Conservation (phyloP, 2,888 invertebrate species). For the Tetramorium bicarinatum region DNA sequence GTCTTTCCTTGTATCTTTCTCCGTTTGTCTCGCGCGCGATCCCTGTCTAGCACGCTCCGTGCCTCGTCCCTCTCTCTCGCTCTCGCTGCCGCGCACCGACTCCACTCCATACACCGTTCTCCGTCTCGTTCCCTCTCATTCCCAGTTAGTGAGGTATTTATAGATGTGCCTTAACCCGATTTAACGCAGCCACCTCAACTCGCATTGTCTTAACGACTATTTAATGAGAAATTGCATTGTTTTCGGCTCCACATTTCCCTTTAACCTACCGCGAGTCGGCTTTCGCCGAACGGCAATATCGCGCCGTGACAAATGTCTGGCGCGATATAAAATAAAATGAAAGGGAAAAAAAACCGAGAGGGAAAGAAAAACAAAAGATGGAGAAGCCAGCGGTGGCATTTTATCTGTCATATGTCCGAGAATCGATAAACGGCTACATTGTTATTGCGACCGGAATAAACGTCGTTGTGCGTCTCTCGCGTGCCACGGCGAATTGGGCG, state of each 20-base stretch:
- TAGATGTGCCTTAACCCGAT: conserved; percentile 86
- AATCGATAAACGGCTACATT: conserved; percentile 74
- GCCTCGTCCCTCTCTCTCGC: conserved; percentile 58
- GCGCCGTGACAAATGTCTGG: conserved; percentile 27
- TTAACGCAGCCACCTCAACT: conserved; percentile 82
- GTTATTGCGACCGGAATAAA: conserved; percentile 69
- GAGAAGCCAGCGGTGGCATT: conserved; percentile 39
- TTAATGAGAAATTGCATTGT: conserved; percentile 73
- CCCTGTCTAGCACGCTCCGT: conserved; percentile 36
- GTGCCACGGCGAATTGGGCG: conserved; percentile 1
- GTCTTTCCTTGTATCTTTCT: conserved; percentile 63
- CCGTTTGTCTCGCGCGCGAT: conserved; percentile 67
- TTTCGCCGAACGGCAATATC: conserved; percentile 18
- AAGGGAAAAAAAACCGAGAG: background rate
- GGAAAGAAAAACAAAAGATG: conserved; percentile 3
- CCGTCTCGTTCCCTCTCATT: conserved; percentile 70
- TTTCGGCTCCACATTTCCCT: conserved; percentile 33
- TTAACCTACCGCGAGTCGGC: background rate
- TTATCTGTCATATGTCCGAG: conserved; percentile 65
- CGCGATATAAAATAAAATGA: conserved; percentile 10
- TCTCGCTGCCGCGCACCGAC: conserved; percentile 15
- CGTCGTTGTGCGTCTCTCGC: conserved; percentile 46
- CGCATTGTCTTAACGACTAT: conserved; percentile 76
- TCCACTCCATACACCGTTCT: conserved; percentile 54
- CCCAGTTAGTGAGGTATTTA: conserved; percentile 83